A percentile compares a stretch with the other conserved stretches of the same genome.
phyloP scores from a whole-genome alignment of 2,888 invertebrate species.

The Orthosia incerta region DNA sequence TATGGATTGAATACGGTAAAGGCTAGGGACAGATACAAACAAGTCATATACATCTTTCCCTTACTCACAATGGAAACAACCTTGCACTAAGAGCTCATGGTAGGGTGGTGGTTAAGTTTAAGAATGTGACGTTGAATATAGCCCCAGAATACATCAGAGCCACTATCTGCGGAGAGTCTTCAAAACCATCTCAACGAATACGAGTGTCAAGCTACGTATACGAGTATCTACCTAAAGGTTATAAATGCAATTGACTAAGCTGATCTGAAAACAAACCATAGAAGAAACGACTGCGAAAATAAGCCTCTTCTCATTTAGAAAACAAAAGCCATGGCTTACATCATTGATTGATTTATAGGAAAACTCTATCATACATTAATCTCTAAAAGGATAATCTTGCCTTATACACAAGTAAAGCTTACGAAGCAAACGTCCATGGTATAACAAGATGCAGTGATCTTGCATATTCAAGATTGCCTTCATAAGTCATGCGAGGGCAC shows the following conservation, averaged over 20 bases:
- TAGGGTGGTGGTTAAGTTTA: too few relatives aligned
- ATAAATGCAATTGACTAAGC: too few relatives aligned
- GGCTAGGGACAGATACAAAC: not conserved
- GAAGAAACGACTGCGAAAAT: not conserved
- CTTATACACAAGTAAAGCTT: slow-evolving; percentile 15
- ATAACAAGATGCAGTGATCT: slow-evolving; percentile 52
- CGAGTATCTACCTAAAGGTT: too few relatives aligned
- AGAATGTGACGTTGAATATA: too few relatives aligned
- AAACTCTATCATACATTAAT: not conserved
- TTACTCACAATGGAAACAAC: too few relatives aligned
- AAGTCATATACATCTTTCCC: not conserved
- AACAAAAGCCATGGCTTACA: not conserved
- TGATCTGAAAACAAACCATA: not conserved
- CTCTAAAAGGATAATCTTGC: not conserved
- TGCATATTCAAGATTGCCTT: slow-evolving; percentile 58
- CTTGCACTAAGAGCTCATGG: too few relatives aligned
- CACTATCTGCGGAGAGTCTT: too few relatives aligned
- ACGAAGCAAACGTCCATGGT: slow-evolving; percentile 22
- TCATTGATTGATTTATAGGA: not conserved
- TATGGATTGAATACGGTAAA: not conserved
- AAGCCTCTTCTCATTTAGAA: too few relatives aligned
- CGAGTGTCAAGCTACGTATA: too few relatives aligned
- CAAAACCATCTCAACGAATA: too few relatives aligned
- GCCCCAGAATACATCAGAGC: too few relatives aligned
- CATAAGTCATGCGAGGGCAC: slow-evolving; percentile 51